Conservation (phyloP, 2,888 invertebrate species). For the Heliconius sara region DNA sequence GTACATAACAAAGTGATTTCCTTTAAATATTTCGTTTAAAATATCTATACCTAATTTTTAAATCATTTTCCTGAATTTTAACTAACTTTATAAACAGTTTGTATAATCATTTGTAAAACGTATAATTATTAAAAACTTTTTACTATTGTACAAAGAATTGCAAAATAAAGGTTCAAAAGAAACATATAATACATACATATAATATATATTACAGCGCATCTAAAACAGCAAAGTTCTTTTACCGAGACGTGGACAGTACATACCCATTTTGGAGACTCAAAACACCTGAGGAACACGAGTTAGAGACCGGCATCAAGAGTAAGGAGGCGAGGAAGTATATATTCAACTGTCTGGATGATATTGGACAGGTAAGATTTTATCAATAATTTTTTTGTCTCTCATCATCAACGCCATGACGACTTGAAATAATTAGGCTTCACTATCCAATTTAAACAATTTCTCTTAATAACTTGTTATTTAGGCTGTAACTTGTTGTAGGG, state of each 20-base stretch:
- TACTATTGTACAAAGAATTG: no score
- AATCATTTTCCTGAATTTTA: no score
- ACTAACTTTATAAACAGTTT: no score
- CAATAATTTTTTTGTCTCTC: neutral
- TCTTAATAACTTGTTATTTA: no score
- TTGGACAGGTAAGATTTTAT: slow-evolving; percentile 87
- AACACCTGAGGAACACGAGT: slow-evolving; percentile 99
- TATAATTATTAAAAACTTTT: neutral
- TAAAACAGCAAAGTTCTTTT: slow-evolving; percentile 99
- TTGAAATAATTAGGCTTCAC: no score
- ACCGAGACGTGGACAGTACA: slow-evolving; percentile 96
- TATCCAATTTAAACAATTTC: no score
- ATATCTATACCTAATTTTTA: neutral
- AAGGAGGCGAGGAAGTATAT: slow-evolving; percentile 99
- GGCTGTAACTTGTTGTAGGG: no score
- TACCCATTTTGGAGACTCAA: slow-evolving; percentile 94
- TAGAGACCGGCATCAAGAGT: slow-evolving; percentile 98
- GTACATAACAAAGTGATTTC: no score
- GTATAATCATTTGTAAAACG: neutral
- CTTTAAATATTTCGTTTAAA: no score
- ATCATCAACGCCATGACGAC: neutral
- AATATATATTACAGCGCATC: slow-evolving; percentile 89
- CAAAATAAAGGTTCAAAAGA: neutral
- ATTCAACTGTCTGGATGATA: slow-evolving; percentile 99
- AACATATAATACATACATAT: neutral